Base-by-base conservation (phyloP, 2,888 invertebrate species). In the Leistus spinibarbis region DNA sequence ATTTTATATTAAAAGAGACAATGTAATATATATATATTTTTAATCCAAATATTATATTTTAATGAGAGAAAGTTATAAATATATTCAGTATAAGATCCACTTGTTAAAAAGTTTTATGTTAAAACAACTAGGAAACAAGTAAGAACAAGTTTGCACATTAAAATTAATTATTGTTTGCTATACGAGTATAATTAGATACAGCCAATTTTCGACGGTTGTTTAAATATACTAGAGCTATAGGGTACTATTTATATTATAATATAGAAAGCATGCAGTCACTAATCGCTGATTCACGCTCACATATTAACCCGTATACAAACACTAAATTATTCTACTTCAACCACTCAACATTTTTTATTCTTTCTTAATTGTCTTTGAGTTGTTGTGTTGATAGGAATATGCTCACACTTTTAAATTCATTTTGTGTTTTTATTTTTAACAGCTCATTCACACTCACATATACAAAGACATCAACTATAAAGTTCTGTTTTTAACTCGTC, bases 151-250 rank as follows among this genome's bases (percentile, higher is more conserved):
- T 67, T 73, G 57, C 23, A 57, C 20, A 40, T 73, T 53, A 66
- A 67, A 62, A 73, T 73, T 66, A 73, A 73, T 73, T 62, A 62
- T 73, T 73, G 73, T 73, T 73, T 73, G 73, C 67, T 66, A 67
- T 73, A 57, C 54, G 67, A 53, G 67, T 73, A 67, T 62, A 73
- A 73, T 73, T 73, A 73, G 73, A 60, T 40, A 60, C 60, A 73
- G 67, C 67, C 67, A 73, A 73, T 73, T 73, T 73, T 73, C 60
- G 67, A 62, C 73, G 67, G 3, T 23, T 67, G 57, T 67, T 67
- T 40, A 54, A 67, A 73, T 73, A 67, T 62, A n/a, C n/a, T n/a
- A n/a, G n/a, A n/a, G n/a, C n/a, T n/a, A n/a, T n/a, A n/a, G n/a
- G 24, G 16, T 67, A 72, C 66, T 72, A 64, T 64, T 72, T 72